Evolutionary conservation across 92 coral and sea anemone genomes (phyloP), one percentile per base, ranked within the genome.

Genomic region (Zoanthus solanderi): DNA sequence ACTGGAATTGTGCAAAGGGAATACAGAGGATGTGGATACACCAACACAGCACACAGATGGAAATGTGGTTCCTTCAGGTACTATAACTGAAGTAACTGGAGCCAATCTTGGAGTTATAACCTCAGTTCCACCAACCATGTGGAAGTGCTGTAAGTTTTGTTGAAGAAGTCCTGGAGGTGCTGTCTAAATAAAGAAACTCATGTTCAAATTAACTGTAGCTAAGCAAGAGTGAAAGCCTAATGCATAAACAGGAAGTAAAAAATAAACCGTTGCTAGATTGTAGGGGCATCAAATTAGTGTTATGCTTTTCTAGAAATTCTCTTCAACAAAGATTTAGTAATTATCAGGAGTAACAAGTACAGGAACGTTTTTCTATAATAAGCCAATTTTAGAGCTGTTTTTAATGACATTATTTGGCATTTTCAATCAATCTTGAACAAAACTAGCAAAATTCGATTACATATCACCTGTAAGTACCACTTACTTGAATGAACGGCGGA

Each of bases 31-130:
- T 9, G 98, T 94, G 16, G 94, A 87, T 34, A 94, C 93, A 7
- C 97, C 97, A 13, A 94, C 98, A 90, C 98, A 94, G 56, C 98
- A 93, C n/a, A 95, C 94, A 32, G 92, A 91, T 28, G 99, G 97
- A 61, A 97, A 79, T 71, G 95, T 92, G 2, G 94, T 93, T 75
- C 92, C 98, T 9, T 96, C 98, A 7, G 99, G 99, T 12, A 97
- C 89, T 17, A 97, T 95, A 65, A 95, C 91, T 73, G 95, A 96
- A 4, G 98, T 84, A 53, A 92, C 81, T 23, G 95, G 83, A 29
- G 86, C 79, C 1, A 91, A 32, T 45, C 88, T 79, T 2, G 84
- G 89, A 76, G 84, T 87, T 17, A 63, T 30, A 76, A 85, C 78
- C 23, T 67, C 84, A 32, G 31, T 57, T 31, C 32, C 77, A 69